Conservation (phyloP, 2,113 vertebrate genomes). For the Alectura lathami region DNA sequence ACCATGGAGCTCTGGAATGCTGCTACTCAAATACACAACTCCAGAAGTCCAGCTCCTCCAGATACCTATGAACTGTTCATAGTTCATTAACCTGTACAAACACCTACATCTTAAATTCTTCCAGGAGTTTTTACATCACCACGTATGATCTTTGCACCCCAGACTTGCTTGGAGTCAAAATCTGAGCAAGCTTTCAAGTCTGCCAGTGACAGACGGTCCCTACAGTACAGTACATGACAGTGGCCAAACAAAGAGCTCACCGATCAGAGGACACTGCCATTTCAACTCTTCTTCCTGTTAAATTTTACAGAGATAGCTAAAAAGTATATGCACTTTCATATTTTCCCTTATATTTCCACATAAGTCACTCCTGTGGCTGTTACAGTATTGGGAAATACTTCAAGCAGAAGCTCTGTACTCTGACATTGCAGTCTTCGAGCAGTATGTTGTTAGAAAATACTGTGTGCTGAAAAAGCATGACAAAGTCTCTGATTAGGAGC, state of each 20-base stretch:
- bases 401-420: neutral
- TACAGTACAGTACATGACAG: neutral
- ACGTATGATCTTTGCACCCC: neutral
- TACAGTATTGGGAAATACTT: neutral
- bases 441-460: neutral
- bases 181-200: neutral
- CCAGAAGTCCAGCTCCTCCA: slow-evolving; percentile 23
- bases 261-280: neutral
- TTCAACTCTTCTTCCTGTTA: neutral
- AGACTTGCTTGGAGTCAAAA: neutral
- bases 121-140: neutral
- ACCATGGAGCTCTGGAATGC: neutral
- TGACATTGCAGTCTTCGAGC: neutral
- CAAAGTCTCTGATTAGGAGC: neutral
- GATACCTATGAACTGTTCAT: slow-evolving; percentile 8
- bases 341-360: neutral
- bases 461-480: neutral
- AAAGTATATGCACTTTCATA: neutral
- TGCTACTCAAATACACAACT: neutral
- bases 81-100: neutral
- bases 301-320: neutral
- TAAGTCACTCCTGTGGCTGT: neutral
- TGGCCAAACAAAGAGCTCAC: slow-evolving; percentile 24
- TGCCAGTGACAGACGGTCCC: slow-evolving; percentile 22
- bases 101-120: neutral